These are phyloP conservation scores for Cabera pusaria DNA, from an alignment of 2,888 invertebrate species.

Conservation along the genomic window DNA sequence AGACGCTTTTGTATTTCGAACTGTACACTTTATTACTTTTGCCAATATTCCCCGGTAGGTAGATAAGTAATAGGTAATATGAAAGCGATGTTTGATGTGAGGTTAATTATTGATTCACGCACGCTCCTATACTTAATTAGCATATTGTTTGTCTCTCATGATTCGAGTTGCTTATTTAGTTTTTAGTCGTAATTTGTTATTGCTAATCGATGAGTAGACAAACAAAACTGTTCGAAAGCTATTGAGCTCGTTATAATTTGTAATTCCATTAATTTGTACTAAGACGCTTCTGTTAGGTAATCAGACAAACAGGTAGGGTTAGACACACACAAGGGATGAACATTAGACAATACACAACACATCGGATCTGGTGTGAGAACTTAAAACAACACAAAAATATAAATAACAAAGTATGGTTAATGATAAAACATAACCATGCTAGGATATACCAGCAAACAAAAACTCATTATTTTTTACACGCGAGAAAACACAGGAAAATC, in stretches of 20 bases:
- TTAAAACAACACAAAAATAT: constrained; percentile 57
- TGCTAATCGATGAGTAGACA: constrained; percentile 63
- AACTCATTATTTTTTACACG: constrained; percentile 68
- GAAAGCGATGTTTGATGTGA: constrained; percentile 9
- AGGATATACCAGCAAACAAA: constrained; percentile 74
- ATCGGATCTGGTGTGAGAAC: constrained; percentile 83
- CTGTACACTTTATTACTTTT: constrained; percentile 13
- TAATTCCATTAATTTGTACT: constrained; percentile 50
- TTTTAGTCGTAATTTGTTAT: constrained; percentile 45
- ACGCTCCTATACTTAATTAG: constrained; percentile 27
- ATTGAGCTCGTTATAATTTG: constrained; percentile 67
- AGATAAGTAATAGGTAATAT: constrained; percentile 1
- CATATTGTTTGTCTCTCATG: constrained; percentile 59
- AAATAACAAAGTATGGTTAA: constrained; percentile 57
- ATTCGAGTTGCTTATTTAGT: constrained; percentile 58
- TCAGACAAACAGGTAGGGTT: constrained; percentile 85
- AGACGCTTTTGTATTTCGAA: constrained; percentile 42
- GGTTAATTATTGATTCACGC: constrained; percentile 16
- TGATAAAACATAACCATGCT: constrained; percentile 74
- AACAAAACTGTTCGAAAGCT: constrained; percentile 78
- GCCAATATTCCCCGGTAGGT: constrained; percentile 10
- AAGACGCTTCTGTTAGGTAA: constrained; percentile 68
- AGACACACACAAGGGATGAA: constrained; percentile 95
- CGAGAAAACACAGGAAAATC: constrained; percentile 80
- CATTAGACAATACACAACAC: constrained; percentile 95